Percentiles rank a stretch among this genome's conserved stretches.
Conservation (phyloP, 2,888 invertebrate genomes). For the Diaperis boleti region DNA sequence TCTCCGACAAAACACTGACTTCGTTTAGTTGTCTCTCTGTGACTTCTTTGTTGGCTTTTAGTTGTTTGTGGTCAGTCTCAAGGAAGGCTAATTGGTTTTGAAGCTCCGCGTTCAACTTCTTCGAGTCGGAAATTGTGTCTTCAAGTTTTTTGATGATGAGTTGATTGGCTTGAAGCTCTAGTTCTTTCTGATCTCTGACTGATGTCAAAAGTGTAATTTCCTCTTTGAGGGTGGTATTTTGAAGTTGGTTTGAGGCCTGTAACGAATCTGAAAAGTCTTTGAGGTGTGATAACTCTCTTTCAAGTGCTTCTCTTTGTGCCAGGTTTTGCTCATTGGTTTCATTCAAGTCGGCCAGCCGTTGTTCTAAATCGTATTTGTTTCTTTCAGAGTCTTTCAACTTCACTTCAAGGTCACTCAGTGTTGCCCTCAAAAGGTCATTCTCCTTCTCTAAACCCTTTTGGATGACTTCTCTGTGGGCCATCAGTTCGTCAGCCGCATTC, state of each 20-base stretch:
- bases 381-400: background rate
- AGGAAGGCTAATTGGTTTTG: background rate
- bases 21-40: slow-evolving; percentile 5
- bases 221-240: no score
- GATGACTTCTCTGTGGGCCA: background rate
- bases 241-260: no score
- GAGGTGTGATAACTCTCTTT: background rate
- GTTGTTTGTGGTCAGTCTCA: slow-evolving; percentile 4
- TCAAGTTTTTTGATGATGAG: background rate
- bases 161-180: background rate
- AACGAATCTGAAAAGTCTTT: no score
- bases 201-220: no score
- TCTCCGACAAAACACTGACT: slow-evolving; percentile 11
- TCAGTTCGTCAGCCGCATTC: background rate
- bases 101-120: slow-evolving; percentile 1
- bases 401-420: background rate
- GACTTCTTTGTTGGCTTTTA: slow-evolving; percentile 7
- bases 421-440: background rate
- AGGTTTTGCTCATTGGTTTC: no score
- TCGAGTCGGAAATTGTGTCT: no score
- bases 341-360: background rate
- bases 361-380: background rate
- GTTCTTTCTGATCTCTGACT: no score
- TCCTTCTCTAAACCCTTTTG: background rate
- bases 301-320: background rate